phyloP scores from a whole-genome alignment of 2,797 vertebrate genomes.

The Ambastaia sidthimunki region DNA sequence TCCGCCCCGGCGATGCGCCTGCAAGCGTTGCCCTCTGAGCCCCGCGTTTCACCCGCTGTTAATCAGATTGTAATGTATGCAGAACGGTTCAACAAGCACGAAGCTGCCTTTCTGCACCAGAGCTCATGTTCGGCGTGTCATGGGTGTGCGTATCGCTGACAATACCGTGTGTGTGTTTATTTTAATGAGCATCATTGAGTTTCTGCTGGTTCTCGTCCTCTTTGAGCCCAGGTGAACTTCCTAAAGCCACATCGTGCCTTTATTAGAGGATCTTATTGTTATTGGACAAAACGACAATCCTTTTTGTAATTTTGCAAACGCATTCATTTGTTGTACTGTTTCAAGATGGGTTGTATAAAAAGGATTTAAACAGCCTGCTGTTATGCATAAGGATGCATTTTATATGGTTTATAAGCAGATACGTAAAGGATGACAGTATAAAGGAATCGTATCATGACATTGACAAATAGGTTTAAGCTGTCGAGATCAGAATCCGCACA shows the following conservation, averaged over 20 bases:
- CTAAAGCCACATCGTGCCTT: not conserved
- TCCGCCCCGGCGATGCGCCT: conserved; percentile 18
- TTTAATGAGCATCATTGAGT: conserved; percentile 34
- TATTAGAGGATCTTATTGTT: conserved; percentile 3
- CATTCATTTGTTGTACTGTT: not conserved
- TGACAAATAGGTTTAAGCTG: not conserved
- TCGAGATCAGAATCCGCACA: not conserved
- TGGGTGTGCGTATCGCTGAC: conserved; percentile 44
- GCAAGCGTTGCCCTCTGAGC: conserved; percentile 48
- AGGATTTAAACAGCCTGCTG: not conserved
- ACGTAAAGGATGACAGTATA: not conserved
- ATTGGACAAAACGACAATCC: not conserved
- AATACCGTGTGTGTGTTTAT: conserved; percentile 48
- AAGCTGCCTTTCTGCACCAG: conserved; percentile 63
- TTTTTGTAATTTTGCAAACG: not conserved
- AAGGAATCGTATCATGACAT: not conserved
- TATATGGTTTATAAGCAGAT: not conserved
- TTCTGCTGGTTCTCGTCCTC: conserved; percentile 35
- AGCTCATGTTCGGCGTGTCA: conserved; percentile 46
- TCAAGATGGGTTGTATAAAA: not conserved
- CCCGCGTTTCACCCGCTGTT: conserved; percentile 61
- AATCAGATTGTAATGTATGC: conserved; percentile 81
- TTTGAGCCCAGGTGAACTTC: conserved; percentile 37
- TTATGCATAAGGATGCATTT: not conserved
- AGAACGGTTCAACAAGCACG: conserved; percentile 71